Evolutionary conservation across 2,888 invertebrate genomes (phyloP).

Genomic region (Onchidella celtica): DNA sequence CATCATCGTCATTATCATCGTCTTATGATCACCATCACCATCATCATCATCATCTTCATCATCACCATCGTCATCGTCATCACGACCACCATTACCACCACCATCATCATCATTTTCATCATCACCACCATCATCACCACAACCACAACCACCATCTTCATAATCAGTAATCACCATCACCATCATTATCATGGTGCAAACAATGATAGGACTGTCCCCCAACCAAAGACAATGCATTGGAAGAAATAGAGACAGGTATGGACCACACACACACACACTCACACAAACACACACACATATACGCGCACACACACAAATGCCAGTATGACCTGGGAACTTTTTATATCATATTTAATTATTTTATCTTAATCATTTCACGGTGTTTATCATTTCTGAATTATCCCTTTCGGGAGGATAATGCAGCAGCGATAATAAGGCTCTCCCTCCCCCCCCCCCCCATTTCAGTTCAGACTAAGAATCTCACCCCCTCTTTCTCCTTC

Average conservation of each 20-base stretch:
- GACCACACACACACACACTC: background rate
- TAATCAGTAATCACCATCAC: too few relatives aligned
- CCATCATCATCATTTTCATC: too few relatives aligned
- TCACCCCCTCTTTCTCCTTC: background rate
- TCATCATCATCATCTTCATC: background rate
- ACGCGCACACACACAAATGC: background rate
- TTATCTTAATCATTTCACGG: too few relatives aligned
- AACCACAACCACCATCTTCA: too few relatives aligned
- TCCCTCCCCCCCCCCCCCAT: too few relatives aligned
- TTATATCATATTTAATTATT: too few relatives aligned
- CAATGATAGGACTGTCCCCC: background rate
- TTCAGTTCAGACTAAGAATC: background rate
- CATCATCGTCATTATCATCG: background rate
- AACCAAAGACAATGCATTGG: background rate
- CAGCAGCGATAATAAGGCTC: too few relatives aligned
- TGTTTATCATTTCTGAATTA: too few relatives aligned
- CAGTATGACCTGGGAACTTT: too few relatives aligned
- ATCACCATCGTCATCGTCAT: background rate
- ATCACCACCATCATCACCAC: too few relatives aligned
- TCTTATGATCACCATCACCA: background rate
- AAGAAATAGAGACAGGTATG: background rate
- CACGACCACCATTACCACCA: too few relatives aligned
- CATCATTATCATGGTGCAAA: background rate
- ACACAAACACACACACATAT: background rate
- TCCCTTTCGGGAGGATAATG: too few relatives aligned